These are phyloP conservation scores for Symphodus melops DNA, from an alignment of 2,113 vertebrate genomes.

Conservation along the genomic window DNA sequence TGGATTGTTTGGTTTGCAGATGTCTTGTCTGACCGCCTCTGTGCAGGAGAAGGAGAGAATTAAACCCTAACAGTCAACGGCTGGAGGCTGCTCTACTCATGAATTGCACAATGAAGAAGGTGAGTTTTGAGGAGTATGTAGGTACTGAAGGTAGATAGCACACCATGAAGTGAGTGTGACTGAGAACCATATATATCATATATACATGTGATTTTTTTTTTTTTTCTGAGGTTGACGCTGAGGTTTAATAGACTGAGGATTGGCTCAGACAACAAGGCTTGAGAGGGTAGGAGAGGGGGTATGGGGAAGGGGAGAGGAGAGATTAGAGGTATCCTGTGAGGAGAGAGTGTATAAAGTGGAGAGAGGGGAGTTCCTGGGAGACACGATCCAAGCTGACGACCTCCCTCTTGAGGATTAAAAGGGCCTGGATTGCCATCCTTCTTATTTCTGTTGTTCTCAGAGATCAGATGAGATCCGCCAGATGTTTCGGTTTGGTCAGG, in stretches of 20 bases:
- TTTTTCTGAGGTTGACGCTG: slow-evolving; percentile 74
- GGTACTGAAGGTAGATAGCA: slow-evolving; percentile 34
- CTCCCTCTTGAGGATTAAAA: slow-evolving; percentile 7
- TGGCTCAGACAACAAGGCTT: slow-evolving; percentile 71
- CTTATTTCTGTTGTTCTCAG: slow-evolving; percentile 30
- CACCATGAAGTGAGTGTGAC: slow-evolving; percentile 61
- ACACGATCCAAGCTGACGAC: slow-evolving; percentile 6
- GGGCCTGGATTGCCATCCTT: slow-evolving; percentile 9
- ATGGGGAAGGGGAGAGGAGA: slow-evolving; percentile 8
- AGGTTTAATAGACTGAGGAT: slow-evolving; percentile 73
- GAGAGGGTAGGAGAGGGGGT: slow-evolving; percentile 28
- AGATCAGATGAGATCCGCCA: slow-evolving; percentile 38
- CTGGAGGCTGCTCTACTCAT: slow-evolving; percentile 28
- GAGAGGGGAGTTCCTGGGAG: neutral
- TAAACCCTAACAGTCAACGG: neutral
- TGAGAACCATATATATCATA: slow-evolving; percentile 71
- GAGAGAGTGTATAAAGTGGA: slow-evolving; percentile 8
- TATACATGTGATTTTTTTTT: slow-evolving; percentile 64
- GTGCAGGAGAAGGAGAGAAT: slow-evolving; percentile 7
- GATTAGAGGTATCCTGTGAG: slow-evolving; percentile 65
- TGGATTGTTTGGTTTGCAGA: slow-evolving; percentile 6
- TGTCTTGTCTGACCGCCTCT: slow-evolving; percentile 8
- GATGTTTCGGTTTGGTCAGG: slow-evolving; percentile 39
- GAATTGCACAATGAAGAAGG: slow-evolving; percentile 62
- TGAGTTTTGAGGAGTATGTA: slow-evolving; percentile 19